Evolutionary conservation across 2,113 vertebrate species (phyloP).

Genomic region (Hylia prasina): DNA sequence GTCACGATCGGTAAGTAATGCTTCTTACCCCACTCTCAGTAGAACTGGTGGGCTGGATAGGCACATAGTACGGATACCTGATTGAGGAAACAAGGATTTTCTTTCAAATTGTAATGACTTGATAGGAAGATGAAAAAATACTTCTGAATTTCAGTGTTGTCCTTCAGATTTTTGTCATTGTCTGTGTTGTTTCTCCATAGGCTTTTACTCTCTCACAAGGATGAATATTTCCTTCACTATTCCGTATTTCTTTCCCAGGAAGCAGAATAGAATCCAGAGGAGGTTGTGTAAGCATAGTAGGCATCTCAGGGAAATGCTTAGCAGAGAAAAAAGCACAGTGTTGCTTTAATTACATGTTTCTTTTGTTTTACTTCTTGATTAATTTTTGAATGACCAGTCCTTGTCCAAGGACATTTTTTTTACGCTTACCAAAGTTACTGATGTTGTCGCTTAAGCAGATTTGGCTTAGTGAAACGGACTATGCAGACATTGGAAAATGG

Average conservation of each 20-base stretch:
- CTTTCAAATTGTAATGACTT: neutral
- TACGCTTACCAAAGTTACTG: accelerated
- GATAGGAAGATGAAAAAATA: neutral
- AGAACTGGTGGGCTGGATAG: neutral
- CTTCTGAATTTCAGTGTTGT: neutral
- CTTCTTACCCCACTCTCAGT: neutral
- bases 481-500: neutral
- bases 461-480: neutral
- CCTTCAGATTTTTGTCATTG: neutral
- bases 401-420: neutral
- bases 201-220: neutral
- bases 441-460: neutral
- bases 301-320: neutral
- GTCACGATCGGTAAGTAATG: constrained; percentile 87
- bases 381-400: neutral
- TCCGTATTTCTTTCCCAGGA: neutral
- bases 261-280: neutral
- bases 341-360: neutral
- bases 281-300: neutral
- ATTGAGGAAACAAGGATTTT: neutral
- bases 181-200: neutral
- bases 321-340: neutral
- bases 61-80: neutral
- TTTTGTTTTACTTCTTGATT: neutral
- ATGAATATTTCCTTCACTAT: neutral